phyloP scores from a whole-genome alignment of 2,113 vertebrate species.

The Madoqua kirkii region DNA sequence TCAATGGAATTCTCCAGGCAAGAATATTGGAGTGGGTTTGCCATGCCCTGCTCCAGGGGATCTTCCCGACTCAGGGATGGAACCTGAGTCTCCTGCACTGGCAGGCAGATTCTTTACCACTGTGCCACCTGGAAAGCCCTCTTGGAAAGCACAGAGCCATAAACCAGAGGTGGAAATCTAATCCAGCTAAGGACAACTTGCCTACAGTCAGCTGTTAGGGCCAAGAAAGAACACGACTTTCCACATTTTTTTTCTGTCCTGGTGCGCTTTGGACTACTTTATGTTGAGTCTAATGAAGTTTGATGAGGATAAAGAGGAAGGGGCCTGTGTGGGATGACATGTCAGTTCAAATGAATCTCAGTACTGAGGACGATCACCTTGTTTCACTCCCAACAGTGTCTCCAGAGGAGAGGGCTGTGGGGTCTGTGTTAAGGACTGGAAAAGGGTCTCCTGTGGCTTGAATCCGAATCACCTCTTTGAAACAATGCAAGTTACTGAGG shows the following conservation, averaged over 20 bases:
- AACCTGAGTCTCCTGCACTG: background rate
- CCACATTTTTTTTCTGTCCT: background rate
- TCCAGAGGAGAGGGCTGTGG: background rate
- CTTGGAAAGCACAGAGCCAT: background rate
- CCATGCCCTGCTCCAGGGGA: background rate
- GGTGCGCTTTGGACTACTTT: background rate
- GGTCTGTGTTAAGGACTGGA: rapidly evolving
- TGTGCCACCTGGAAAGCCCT: background rate
- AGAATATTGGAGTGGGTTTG: background rate
- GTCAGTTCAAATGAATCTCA: background rate
- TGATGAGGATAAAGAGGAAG: slow-evolving; percentile 13
- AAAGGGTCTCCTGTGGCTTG: background rate
- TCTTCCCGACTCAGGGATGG: background rate
- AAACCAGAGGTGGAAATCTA: background rate
- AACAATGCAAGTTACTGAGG: background rate
- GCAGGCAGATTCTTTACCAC: background rate
- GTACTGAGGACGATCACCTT: background rate
- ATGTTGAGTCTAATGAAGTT: slow-evolving; percentile 14
- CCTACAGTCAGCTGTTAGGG: background rate
- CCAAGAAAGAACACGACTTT: background rate
- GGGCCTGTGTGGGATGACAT: background rate
- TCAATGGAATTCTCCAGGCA: background rate
- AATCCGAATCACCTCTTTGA: background rate
- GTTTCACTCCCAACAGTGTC: background rate
- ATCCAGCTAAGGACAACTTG: background rate